These are phyloP conservation scores for Sesia bembeciformis DNA, from an alignment of 2,888 invertebrate species.

Conservation along the genomic window DNA sequence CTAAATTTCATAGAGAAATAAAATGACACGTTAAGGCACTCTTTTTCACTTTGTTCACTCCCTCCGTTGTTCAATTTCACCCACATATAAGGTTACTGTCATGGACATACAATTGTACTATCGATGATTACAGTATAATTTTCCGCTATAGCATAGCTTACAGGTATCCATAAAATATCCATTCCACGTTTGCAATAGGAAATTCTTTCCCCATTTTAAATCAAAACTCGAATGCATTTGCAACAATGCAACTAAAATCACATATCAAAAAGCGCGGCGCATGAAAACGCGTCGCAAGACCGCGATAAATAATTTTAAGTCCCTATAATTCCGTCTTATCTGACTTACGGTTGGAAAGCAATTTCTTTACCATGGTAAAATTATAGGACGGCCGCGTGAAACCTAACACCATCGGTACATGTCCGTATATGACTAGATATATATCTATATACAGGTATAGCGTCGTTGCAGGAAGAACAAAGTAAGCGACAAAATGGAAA, in stretches of 20 bases:
- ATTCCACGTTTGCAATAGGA: no score
- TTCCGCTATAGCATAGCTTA: no score
- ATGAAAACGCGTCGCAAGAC: constrained; percentile 4
- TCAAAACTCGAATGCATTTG: not conserved
- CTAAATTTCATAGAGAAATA: no score
- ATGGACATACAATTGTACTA: no score
- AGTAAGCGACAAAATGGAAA: not conserved
- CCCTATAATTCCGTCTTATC: constrained; percentile 23
- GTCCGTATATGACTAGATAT: not conserved
- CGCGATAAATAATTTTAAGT: constrained; percentile 18
- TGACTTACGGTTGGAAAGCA: constrained; percentile 14
- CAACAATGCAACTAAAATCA: constrained; percentile 2
- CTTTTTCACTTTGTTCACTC: no score
- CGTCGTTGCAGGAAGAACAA: not conserved
- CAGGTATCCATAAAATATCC: no score
- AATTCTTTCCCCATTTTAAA: constrained; percentile 7
- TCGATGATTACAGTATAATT: no score
- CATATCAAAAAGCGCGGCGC: constrained; percentile 3
- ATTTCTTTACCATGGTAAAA: constrained; percentile 13
- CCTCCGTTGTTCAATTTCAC: no score
- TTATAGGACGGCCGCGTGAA: constrained; percentile 12
- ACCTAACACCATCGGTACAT: constrained; percentile 9
- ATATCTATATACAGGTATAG: not conserved
- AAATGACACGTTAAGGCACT: no score
- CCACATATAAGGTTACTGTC: no score